phyloP scores from a whole-genome alignment of 2,888 invertebrate genomes.

The Sthenelais limicola region DNA sequence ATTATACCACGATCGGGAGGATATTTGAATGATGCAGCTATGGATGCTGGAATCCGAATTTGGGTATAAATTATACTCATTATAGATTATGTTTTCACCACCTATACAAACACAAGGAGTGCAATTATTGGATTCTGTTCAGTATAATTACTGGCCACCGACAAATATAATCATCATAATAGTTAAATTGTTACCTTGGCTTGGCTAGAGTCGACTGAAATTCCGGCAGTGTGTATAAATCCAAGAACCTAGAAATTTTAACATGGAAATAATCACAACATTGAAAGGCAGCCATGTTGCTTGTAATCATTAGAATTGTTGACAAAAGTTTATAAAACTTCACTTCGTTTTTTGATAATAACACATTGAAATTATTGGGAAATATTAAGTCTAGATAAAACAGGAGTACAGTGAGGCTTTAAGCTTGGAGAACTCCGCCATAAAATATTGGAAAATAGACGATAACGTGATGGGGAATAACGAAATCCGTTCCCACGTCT shows the following conservation, averaged over 20 bases:
- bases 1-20: too few relatives aligned
- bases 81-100: background rate
- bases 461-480: too few relatives aligned
- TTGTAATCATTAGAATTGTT: slow-evolving; percentile 3
- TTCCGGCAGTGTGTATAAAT: slow-evolving; percentile 89
- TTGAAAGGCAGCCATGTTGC: background rate
- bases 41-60: background rate
- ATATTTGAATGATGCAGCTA: too few relatives aligned
- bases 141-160: too few relatives aligned
- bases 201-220: slow-evolving; percentile 90
- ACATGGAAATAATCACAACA: background rate
- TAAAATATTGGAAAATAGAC: too few relatives aligned
- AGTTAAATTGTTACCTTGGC: slow-evolving; percentile 72
- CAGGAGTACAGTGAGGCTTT: too few relatives aligned
- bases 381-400: too few relatives aligned
- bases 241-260: slow-evolving; percentile 81
- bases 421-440: too few relatives aligned
- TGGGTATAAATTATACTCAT: background rate
- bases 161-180: too few relatives aligned
- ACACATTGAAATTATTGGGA: too few relatives aligned
- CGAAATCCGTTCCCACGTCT: too few relatives aligned
- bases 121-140: too few relatives aligned
- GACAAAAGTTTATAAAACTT: background rate
- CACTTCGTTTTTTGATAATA: background rate
- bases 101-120: background rate